phyloP scores from a whole-genome alignment of 2,888 invertebrate species.

The Hetaerina titia region DNA sequence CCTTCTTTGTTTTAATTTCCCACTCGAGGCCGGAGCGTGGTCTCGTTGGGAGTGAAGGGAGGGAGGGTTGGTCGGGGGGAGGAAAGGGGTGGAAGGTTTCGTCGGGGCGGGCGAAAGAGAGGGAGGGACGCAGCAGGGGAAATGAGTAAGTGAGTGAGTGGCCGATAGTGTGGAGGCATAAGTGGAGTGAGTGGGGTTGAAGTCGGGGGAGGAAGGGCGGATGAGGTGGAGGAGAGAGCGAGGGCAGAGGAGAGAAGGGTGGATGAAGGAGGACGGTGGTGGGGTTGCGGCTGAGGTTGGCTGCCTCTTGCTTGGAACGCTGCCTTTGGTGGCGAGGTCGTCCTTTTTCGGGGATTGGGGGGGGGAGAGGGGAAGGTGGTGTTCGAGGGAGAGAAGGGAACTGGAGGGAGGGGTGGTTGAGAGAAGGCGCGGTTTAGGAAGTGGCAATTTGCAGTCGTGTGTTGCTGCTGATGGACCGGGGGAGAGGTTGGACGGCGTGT shows the following conservation, averaged over 20 bases:
- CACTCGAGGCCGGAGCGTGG: constrained; percentile 50
- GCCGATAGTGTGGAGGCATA: not conserved
- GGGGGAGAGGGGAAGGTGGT: not conserved
- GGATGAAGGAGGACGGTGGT: not conserved
- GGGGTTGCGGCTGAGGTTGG: not conserved
- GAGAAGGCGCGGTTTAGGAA: not conserved
- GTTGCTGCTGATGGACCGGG: not conserved
- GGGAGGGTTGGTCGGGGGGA: constrained; percentile 2
- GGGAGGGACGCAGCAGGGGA: not conserved
- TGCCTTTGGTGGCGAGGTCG: not conserved
- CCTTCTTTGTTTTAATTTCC: constrained; percentile 60
- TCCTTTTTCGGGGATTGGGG: not conserved
- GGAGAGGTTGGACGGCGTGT: not conserved
- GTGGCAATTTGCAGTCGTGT: not conserved
- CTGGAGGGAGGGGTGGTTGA: too few relatives aligned
- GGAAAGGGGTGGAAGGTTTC: not conserved
- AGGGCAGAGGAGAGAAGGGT: not conserved
- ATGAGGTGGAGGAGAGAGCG: not conserved
- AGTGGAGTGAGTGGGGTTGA: not conserved
- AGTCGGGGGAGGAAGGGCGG: not conserved
- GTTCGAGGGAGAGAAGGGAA: not conserved
- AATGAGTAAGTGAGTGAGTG: not conserved
- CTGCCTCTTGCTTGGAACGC: too few relatives aligned
- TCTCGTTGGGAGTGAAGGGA: not conserved
- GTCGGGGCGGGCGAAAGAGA: not conserved